These are phyloP conservation scores for Capromys pilorides DNA, from an alignment of 2,797 vertebrate species.

Conservation along the genomic window DNA sequence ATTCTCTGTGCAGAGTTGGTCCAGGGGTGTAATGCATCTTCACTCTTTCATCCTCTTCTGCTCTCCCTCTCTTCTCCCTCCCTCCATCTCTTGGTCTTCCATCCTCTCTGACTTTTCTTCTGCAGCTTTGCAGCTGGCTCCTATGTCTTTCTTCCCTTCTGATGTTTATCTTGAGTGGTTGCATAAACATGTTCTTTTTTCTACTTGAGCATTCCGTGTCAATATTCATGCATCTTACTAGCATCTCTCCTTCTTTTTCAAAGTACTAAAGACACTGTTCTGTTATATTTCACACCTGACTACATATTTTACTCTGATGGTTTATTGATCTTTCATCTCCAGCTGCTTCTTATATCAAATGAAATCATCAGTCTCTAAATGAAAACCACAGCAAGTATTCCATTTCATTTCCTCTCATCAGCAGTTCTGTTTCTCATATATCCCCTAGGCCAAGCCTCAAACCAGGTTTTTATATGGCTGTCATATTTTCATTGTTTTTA, in stretches of 20 bases:
- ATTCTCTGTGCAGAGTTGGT: not conserved
- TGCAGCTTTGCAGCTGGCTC: not conserved
- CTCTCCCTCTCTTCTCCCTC: not conserved
- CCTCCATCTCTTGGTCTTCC: not conserved
- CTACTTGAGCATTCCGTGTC: not conserved
- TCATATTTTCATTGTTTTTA: not conserved
- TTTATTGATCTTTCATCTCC: not conserved
- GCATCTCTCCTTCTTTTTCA: not conserved
- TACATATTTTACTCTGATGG: not conserved
- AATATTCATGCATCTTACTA: not conserved
- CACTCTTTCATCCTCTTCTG: not conserved
- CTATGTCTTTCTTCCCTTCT: not conserved
- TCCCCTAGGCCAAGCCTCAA: not conserved
- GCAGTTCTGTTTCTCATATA: conserved; percentile 12
- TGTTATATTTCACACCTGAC: not conserved
- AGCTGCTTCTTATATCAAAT: not conserved
- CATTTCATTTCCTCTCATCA: not conserved
- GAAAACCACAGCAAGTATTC: conserved; percentile 42
- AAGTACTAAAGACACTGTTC: not conserved
- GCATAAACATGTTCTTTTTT: not conserved
- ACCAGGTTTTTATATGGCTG: not conserved
- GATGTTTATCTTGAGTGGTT: not conserved
- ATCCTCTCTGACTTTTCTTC: not conserved
- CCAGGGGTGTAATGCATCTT: not conserved
- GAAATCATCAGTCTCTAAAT: conserved; percentile 14